Base-by-base conservation (phyloP, 2,888 invertebrate species). In the Blomia tropicalis region DNA sequence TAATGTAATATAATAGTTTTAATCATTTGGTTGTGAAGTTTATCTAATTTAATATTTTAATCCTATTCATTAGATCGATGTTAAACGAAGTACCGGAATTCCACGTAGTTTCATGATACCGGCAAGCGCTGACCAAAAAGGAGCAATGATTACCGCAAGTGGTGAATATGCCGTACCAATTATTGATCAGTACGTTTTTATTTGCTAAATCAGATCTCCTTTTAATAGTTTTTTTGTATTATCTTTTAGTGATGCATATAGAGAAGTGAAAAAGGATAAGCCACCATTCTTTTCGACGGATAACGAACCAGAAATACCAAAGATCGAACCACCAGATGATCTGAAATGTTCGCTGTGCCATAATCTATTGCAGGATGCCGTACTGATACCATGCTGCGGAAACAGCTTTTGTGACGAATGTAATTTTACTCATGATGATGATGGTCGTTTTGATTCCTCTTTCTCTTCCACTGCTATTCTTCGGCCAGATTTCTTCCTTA, bases 351-450 rank as follows among this genome's bases (percentile, higher is more conserved):
- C 83, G 63, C 81, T 98, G 63, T 98, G 98, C 75, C 82, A 87
- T 59, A 90, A 92, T 74, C 77, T 96, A 43, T 80, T 95, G 66
- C 83, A 84, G 0, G 96, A 98, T 75, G 96, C 96, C 41, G 93
- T 96, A 30, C 86, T 96, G 82, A 91, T 93, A 73, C 91, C 92
- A 0, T 98, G 96, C 73, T 98, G 98, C 75, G 96, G 95, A 2
- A 89, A 89, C 74, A 92, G 92, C 11, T 98, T 91, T 77, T 98
- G 98, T 75, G 95, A 96, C 75, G 95, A 96, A 75, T 98, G 98
- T 86, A 79, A 80, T 83, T 30, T 36, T 59, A n/a, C n/a, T n/a
- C n/a, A n/a, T n/a, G n/a, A n/a, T n/a, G n/a, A n/a, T n/a, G n/a
- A n/a, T n/a, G 36, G 29, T 62, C 43, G 43, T 56, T 64, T 44